These are phyloP conservation scores for Ellobius talpinus DNA, from an alignment of 2,113 vertebrate species.

Conservation along the genomic window DNA sequence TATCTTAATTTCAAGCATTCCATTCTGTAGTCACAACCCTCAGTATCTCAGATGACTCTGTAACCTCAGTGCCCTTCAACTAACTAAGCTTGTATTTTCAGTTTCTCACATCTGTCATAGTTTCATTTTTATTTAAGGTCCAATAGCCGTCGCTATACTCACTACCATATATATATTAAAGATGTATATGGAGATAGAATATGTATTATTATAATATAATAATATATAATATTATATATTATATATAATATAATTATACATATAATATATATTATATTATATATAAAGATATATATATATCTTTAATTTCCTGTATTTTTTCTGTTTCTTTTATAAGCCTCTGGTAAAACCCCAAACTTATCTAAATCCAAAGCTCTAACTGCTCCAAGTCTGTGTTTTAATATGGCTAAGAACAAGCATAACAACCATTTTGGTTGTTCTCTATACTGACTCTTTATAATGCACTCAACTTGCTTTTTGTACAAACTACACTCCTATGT, in stretches of 20 bases:
- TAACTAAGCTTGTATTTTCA: neutral
- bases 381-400: neutral
- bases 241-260: too few species aligned
- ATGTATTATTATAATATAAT: too few species aligned
- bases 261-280: too few species aligned
- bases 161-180: neutral
- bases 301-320: neutral
- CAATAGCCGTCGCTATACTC: neutral
- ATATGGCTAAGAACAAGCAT: neutral
- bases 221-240: too few species aligned
- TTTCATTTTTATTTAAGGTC: neutral
- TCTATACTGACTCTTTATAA: conserved; percentile 28
- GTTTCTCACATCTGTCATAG: neutral
- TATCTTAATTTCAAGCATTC: neutral
- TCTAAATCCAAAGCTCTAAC: neutral
- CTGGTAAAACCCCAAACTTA: neutral
- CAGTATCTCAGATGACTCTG: neutral
- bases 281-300: neutral
- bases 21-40: neutral
- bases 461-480: neutral
- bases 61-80: neutral
- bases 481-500: conserved; percentile 46
- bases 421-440: neutral
- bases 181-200: too few species aligned
- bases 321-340: neutral